phyloP scores from a whole-genome alignment of 2,888 invertebrate species.

The Myopa tessellatipennis region DNA sequence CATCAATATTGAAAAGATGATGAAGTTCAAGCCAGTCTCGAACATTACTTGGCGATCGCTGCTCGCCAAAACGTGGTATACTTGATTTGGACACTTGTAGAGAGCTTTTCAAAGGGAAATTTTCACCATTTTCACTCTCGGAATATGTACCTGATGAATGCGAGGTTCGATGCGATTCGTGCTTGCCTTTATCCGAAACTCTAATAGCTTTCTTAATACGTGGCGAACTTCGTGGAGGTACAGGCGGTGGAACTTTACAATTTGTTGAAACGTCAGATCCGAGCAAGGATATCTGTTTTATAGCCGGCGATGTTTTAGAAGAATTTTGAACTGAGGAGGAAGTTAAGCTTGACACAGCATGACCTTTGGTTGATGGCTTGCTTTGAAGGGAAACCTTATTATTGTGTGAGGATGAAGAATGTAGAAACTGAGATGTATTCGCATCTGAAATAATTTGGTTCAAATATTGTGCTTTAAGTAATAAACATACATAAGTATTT shows the following conservation, averaged over 20 bases:
- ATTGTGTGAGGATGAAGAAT: slow-evolving; percentile 59
- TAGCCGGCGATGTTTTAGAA: slow-evolving; percentile 54
- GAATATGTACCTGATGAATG: slow-evolving; percentile 59
- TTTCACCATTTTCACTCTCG: slow-evolving; percentile 44
- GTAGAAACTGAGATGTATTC: slow-evolving; percentile 65
- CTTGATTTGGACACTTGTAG: slow-evolving; percentile 54
- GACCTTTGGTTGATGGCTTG: slow-evolving; percentile 65
- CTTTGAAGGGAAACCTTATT: slow-evolving; percentile 22
- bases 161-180: slow-evolving; percentile 42
- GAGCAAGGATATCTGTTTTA: slow-evolving; percentile 49
- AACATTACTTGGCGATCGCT: slow-evolving; percentile 66
- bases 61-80: slow-evolving; percentile 64
- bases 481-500: no score
- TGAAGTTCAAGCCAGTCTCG: slow-evolving; percentile 67
- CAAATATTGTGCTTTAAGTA: no score
- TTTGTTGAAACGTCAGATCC: slow-evolving; percentile 71
- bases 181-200: slow-evolving; percentile 46
- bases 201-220: slow-evolving; percentile 67
- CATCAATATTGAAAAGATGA: slow-evolving; percentile 56
- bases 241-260: slow-evolving; percentile 87
- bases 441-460: slow-evolving; percentile 69
- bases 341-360: not conserved
- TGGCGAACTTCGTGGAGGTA: slow-evolving; percentile 86
- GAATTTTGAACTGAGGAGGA: not conserved
- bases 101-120: slow-evolving; percentile 42